Base-by-base conservation (phyloP, 1,140 invertebrate genomes). In the Papilio dardanus region DNA sequence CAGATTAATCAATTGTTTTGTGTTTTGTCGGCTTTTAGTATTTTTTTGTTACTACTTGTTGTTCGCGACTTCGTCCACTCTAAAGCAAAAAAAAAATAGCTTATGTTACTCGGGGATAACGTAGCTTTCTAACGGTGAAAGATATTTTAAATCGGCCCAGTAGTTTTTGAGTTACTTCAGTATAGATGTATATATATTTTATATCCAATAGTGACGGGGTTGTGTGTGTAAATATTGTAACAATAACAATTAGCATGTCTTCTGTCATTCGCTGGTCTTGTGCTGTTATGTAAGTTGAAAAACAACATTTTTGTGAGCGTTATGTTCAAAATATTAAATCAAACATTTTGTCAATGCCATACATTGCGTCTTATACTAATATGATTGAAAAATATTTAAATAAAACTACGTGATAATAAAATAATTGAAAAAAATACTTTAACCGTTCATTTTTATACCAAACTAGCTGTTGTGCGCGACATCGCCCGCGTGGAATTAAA, bases 221-320 rank as follows among this genome's bases (percentile, higher is more conserved):
- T 85, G 81, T 80, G 79, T 54, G 58, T 77, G 80, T 79, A 77
- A 62, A 78, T 74, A 83, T 24, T 35, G 58, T 75, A 66, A 89
- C 87, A 87, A 89, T 87, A 81, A 81, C 83, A 79, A 76, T 88
- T 88, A 88, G 84, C 86, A 66, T 46, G 40, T 33, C 46, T 31
- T 24, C 77, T 75, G 77, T 87, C 82, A 83, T 67, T 74, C 75
- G 80, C 81, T 83, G 83, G 78, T 83, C 42, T 16, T 42, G 21
- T 54, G 28, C 12, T 50, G 30, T 73, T 73, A 73, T n/a, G 19
- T 73, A 73, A 58, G 71, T 19, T 35, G 8, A 73, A 73, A 71
- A 73, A 71, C 14, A 58, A 35, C 19, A 73, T 30, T 19, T 50
- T 73, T 14, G 10, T 31, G 16, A 46, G 2, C 21, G 33, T 33